Base-by-base conservation (phyloP, 2,888 invertebrate species). In the Drosophila melanosoma region DNA sequence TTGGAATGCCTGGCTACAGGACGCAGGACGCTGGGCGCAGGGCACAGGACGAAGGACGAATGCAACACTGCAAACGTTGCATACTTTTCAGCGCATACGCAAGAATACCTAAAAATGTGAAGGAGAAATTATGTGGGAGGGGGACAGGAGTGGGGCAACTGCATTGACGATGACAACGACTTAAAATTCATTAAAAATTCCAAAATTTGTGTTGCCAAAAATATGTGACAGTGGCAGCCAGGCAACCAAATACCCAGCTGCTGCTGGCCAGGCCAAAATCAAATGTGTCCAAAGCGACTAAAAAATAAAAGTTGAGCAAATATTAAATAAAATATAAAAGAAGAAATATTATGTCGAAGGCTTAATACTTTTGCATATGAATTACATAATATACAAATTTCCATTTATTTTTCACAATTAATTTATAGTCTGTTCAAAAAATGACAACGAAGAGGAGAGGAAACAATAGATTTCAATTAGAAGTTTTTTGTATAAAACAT, bases 161-260 rank as follows among this genome's bases (percentile, higher is more conserved):
- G 80, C 80, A 84, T 69, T 54, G 74, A 79, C 74, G 75, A 80
- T 79, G 81, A 79, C 83, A 77, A 80, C 80, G 74, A 76, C 79
- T 80, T 76, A 67, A 69, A 81, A 85, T 85, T 82, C 82, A 87
- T 85, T 87, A 74, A 59, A 74, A 83, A 88, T 85, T 86, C 88
- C 74, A 75, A 83, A 85, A 83, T 73, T 76, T 83, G 63, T 79
- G 69, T 70, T 66, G 65, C 79, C 81, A 72, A 74, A 77, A 77
- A 77, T 77, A 77, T 80, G 76, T 73, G 71, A 65, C 73, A 72
- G 48, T 48, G 38, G 63, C 35, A 32, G 36, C 53, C n/a, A 52
- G 33, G 32, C 33, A 45, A n/a, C 38, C 17, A 15, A 15, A 15
- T 15, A 36, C 7, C 36, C 36, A 36, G 23, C 15, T 29, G 40